Evolutionary conservation across 1,140 invertebrate genomes (phyloP).

Genomic region (Monochamus saltuarius): DNA sequence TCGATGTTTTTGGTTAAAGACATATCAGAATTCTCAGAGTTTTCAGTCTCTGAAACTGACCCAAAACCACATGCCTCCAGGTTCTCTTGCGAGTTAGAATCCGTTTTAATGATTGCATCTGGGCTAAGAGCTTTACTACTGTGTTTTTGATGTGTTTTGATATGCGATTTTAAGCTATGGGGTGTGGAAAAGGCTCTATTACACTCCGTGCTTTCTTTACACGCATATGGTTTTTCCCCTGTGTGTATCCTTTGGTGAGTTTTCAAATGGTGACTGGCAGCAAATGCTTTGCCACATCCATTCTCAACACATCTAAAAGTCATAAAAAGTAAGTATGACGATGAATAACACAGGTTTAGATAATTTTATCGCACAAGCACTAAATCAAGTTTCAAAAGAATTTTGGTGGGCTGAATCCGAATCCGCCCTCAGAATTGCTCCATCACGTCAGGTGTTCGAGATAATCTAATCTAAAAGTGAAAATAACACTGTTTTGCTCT

Average conservation of each 20-base stretch:
- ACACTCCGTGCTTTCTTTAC: conserved; percentile 66
- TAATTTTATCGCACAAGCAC: too few relatives aligned
- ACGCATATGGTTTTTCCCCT: conserved; percentile 77
- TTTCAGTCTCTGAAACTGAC: conserved; percentile 1
- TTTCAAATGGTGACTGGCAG: conserved; percentile 91
- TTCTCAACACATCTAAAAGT: conserved; percentile 71
- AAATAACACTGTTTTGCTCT: too few relatives aligned
- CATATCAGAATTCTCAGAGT: conserved; percentile 11
- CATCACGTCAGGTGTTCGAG: too few relatives aligned
- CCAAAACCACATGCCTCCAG: conserved; percentile 6
- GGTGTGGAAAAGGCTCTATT: conserved; percentile 74
- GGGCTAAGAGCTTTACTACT: background rate
- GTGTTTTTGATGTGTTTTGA: conserved; percentile 56
- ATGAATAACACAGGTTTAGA: too few relatives aligned
- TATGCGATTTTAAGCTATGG: conserved; percentile 79
- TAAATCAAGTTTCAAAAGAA: too few relatives aligned
- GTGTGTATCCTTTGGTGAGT: conserved; percentile 75
- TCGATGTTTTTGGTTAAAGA: background rate
- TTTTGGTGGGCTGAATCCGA: too few relatives aligned
- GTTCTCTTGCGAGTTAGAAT: background rate
- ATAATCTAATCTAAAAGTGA: too few relatives aligned
- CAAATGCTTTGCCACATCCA: conserved; percentile 89
- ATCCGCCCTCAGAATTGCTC: too few relatives aligned
- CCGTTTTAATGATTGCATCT: conserved; percentile 5
- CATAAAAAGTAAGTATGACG: too few relatives aligned